Conservation (phyloP, 2,113 vertebrate species). For the Mus pahari region DNA sequence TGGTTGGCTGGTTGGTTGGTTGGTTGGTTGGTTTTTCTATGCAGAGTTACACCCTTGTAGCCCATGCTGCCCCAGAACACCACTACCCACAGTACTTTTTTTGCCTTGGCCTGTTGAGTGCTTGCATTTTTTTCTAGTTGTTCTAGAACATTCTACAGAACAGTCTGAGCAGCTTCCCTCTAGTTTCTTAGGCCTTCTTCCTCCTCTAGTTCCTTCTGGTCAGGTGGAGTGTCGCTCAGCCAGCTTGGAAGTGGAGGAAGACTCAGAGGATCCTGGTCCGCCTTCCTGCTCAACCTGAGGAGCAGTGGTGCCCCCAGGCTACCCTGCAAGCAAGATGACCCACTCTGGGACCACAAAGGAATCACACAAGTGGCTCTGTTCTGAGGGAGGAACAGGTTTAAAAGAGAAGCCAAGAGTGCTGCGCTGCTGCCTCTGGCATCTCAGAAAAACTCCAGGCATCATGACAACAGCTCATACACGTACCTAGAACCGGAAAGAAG, state of each 20-base stretch:
- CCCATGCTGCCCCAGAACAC: background rate
- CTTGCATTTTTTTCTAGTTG: background rate
- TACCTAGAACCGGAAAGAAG: background rate
- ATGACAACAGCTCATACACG: fast-evolving
- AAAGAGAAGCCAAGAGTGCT: background rate
- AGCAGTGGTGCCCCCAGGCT: background rate
- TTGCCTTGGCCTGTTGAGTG: background rate
- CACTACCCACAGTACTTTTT: background rate
- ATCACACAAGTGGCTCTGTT: fast-evolving
- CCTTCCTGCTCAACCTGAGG: background rate
- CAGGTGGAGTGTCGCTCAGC: fast-evolving
- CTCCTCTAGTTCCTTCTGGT: background rate
- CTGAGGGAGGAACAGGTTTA: background rate
- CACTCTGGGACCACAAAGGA: background rate
- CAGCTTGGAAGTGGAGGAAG: background rate
- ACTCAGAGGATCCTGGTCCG: fast-evolving
- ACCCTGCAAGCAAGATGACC: fast-evolving
- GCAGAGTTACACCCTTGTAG: background rate
- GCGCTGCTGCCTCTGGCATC: fast-evolving
- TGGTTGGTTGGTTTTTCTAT: background rate
- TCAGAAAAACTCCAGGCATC: background rate
- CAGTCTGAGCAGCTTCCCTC: background rate
- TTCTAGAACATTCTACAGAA: background rate
- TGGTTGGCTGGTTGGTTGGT: too few relatives aligned
- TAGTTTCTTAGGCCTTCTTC: background rate